Evolutionary conservation across 2,888 invertebrate species (phyloP).

Genomic region (Aleiodes testaceus): DNA sequence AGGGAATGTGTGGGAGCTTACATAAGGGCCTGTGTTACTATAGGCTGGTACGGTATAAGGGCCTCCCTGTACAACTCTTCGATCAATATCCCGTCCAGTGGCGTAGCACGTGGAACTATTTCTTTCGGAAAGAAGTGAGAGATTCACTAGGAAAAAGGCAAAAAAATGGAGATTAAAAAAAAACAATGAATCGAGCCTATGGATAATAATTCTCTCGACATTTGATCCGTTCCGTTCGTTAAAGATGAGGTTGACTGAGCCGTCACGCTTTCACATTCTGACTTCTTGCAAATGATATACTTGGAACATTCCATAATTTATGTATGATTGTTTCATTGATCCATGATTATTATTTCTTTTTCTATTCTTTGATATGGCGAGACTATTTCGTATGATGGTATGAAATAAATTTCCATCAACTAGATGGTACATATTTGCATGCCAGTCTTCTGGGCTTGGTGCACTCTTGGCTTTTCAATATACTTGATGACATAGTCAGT

Average conservation of each 20-base stretch:
- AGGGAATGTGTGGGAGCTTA: slow-evolving; percentile 13
- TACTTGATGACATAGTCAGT: slow-evolving; percentile 49
- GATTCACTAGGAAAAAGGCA: too few species aligned
- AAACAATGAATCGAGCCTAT: background rate
- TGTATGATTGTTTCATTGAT: background rate
- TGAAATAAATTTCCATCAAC: slow-evolving; percentile 28
- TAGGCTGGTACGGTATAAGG: slow-evolving; percentile 56
- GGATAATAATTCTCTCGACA: background rate
- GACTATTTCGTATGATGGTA: slow-evolving; percentile 7
- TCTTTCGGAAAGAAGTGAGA: background rate
- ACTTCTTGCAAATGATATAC: slow-evolving; percentile 9
- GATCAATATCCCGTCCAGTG: slow-evolving; percentile 67
- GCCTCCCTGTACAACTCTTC: slow-evolving; percentile 59
- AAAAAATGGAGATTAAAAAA: background rate
- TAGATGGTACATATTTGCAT: slow-evolving; percentile 32
- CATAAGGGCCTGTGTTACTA: slow-evolving; percentile 46
- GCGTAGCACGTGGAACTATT: slow-evolving; percentile 64
- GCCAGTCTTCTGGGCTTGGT: background rate
- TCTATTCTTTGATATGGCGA: slow-evolving; percentile 2
- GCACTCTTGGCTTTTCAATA: slow-evolving; percentile 44
- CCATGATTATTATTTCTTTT: background rate
- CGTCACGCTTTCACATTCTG: slow-evolving; percentile 2
- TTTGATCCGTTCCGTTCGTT: slow-evolving; percentile 15
- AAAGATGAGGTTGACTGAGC: slow-evolving; percentile 7
- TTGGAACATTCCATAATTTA: background rate